Evolutionary conservation across 2,888 invertebrate genomes (phyloP).

Genomic region (Fissipunctia ypsillon): DNA sequence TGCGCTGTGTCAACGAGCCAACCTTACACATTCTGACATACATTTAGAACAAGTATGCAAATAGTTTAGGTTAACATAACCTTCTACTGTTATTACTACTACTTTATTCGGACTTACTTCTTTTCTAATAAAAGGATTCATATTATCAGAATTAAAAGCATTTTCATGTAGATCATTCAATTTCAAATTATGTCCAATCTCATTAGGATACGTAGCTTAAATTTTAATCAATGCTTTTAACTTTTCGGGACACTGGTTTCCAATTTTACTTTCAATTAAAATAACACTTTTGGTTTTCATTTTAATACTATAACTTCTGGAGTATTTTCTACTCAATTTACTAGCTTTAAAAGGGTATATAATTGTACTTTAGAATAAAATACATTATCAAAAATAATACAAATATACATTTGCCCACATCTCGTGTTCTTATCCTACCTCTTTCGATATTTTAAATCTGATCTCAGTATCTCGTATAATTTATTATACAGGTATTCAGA

Average conservation of each 20-base stretch:
- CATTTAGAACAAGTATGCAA: constrained; percentile 37
- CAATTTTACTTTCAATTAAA: constrained; percentile 27
- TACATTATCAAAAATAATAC: too few species aligned
- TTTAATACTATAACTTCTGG: neutral
- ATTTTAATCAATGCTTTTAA: constrained; percentile 23
- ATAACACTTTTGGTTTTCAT: constrained; percentile 24
- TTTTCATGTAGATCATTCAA: constrained; percentile 34
- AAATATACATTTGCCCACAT: constrained; percentile 5
- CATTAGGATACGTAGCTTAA: constrained; percentile 29
- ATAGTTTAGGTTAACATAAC: constrained; percentile 27
- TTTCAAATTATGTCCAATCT: constrained; percentile 5
- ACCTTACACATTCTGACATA: constrained; percentile 51
- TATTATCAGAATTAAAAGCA: constrained; percentile 14
- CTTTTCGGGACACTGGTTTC: constrained; percentile 13
- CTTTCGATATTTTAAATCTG: constrained; percentile 37
- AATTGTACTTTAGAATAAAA: constrained; percentile 12
- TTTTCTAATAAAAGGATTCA: neutral
- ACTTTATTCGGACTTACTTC: neutral
- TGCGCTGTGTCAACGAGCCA: constrained; percentile 46
- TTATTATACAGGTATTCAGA: constrained; percentile 29
- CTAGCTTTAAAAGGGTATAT: constrained; percentile 1
- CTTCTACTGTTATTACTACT: constrained; percentile 23
- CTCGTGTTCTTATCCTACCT: constrained; percentile 23
- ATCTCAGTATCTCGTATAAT: constrained; percentile 28
- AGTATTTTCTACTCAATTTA: constrained; percentile 3